Evolutionary conservation across 2,888 invertebrate genomes (phyloP), one percentile per base, ranked within the genome.

Genomic region (Bursaphelenchus okinawaensis): DNA sequence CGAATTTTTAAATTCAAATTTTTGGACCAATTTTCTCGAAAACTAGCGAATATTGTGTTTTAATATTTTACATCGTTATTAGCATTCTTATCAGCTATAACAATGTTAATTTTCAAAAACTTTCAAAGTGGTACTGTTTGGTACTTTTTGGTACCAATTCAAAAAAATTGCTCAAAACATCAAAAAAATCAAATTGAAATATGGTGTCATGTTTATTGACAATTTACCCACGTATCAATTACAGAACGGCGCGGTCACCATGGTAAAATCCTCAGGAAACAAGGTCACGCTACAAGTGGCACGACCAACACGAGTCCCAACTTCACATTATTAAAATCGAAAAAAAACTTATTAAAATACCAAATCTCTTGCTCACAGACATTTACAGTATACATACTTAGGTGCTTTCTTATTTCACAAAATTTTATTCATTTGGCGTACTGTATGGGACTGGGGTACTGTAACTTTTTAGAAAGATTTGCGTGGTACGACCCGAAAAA

Each of bases 171-270:
- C n/a, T n/a, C n/a, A n/a, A n/a, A n/a, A n/a, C n/a, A n/a, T n/a
- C n/a, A n/a, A n/a, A n/a, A n/a, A n/a, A n/a, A n/a, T n/a, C n/a
- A n/a, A n/a, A n/a, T n/a, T n/a, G n/a, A n/a, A n/a, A n/a, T n/a
- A n/a, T n/a, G n/a, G n/a, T n/a, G n/a, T n/a, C n/a, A n/a, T n/a
- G n/a, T n/a, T n/a, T n/a, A n/a, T n/a, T n/a, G n/a, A n/a, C n/a
- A 52, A 12, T 58, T 16, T 55, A 57, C 12, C 61, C 54, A 12
- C 7, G 29, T 20, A 55, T 31, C 20, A 20, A 57, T 66, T 81
- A 65, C 68, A 80, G 78, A 70, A 76, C n/a, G 79, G 79, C 27
- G 82, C 82, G n/a, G 82, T 82, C 4, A 79, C 77, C 0, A 73
- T 74, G 56, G 80, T 82, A n/a, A 81, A 81, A 63, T 74, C 75